Percentiles rank a stretch among this genome's conserved stretches.
Evolutionary conservation across 2,797 vertebrate species (phyloP).

Genomic region (Setipinna tenuifilis): DNA sequence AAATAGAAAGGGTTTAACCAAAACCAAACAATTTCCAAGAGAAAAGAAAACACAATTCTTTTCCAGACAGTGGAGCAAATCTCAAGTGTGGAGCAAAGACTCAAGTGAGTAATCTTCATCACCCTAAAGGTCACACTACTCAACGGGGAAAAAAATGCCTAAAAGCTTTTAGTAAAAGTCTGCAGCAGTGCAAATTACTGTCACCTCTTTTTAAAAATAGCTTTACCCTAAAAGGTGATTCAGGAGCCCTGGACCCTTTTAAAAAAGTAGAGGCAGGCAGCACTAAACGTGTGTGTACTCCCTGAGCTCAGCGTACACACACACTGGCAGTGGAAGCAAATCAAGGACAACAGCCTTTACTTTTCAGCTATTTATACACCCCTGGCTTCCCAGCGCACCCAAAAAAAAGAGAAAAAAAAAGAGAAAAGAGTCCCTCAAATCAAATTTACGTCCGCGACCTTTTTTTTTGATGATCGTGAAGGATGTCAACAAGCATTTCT

Average conservation of each 20-base stretch:
- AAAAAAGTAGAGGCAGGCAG: neutral
- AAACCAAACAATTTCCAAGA: neutral
- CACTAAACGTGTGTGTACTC: neutral
- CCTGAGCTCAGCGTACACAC: neutral
- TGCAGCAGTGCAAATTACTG: neutral
- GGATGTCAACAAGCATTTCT: conserved; percentile 45
- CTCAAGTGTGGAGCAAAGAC: neutral
- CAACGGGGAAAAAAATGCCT: neutral
- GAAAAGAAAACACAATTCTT: neutral
- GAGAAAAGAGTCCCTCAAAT: conserved; percentile 27
- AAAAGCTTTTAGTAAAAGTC: neutral
- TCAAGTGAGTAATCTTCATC: neutral
- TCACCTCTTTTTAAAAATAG: neutral
- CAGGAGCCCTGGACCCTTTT: neutral
- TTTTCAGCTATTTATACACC: neutral
- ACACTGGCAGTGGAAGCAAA: neutral
- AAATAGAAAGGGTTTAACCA: neutral
- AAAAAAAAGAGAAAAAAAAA: neutral
- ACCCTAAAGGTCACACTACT: neutral
- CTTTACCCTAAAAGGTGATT: neutral
- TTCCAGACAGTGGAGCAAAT: neutral
- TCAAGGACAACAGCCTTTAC: conserved; percentile 20
- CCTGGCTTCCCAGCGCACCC: neutral
- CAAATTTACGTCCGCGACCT: neutral
- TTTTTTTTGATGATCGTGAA: conserved; percentile 18